Evolutionary conservation across 2,113 vertebrate species (phyloP).

Genomic region (Ceyx margarethae): DNA sequence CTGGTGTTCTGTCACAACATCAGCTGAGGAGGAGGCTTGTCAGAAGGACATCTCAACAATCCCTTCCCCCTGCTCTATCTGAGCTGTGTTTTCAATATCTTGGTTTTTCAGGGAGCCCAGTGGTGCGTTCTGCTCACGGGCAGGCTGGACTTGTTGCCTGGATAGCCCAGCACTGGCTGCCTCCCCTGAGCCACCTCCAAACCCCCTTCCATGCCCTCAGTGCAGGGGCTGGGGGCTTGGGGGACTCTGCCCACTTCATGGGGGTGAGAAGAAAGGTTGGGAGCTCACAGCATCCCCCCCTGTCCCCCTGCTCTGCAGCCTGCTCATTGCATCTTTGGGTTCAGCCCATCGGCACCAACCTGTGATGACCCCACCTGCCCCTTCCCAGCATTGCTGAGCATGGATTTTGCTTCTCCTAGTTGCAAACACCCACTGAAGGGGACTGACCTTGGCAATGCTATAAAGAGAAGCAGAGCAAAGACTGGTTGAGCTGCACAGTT

Average conservation of each 20-base stretch:
- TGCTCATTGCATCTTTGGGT: not conserved
- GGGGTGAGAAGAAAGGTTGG: not conserved
- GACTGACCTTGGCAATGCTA: not conserved
- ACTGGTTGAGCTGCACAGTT: not conserved
- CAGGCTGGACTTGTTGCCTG: not conserved
- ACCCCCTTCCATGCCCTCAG: not conserved
- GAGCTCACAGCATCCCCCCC: not conserved
- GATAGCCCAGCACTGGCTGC: not conserved
- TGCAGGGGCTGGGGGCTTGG: not conserved
- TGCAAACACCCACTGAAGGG: not conserved
- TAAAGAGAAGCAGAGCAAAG: not conserved
- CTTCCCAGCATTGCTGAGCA: accelerated
- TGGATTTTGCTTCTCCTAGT: not conserved
- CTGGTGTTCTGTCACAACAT: not conserved
- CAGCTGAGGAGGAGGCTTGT: not conserved
- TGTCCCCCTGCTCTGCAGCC: not conserved
- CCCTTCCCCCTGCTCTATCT: not conserved
- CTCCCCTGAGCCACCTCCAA: not conserved
- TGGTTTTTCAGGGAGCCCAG: not conserved
- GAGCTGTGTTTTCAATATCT: not conserved
- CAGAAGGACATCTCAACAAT: accelerated
- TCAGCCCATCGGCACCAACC: not conserved
- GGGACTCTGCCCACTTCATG: not conserved
- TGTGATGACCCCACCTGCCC: not conserved
- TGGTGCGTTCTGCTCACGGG: not conserved